Percentiles rank a stretch among this genome's conserved stretches.
Conservation (phyloP, 2,888 invertebrate genomes). For the Platerodrilus igneus region DNA sequence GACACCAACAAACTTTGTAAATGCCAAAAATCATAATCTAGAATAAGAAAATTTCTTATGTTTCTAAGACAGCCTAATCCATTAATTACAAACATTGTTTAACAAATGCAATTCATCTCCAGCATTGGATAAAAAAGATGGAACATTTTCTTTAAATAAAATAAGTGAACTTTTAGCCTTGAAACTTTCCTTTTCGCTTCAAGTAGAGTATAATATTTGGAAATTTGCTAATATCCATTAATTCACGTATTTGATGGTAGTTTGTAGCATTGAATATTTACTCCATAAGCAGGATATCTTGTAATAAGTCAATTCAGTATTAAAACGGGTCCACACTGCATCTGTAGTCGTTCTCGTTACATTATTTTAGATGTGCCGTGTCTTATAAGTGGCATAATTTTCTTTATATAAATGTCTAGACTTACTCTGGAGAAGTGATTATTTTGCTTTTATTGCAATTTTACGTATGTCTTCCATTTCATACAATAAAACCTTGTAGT, state of each 20-base stretch:
- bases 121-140: background rate
- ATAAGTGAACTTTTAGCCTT: background rate
- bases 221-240: constrained; percentile 3
- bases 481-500: no score
- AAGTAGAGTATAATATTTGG: background rate
- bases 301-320: background rate
- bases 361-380: no score
- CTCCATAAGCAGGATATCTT: background rate
- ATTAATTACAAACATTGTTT: constrained; percentile 6
- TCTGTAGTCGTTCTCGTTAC: constrained; percentile 2
- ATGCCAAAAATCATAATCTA: constrained; percentile 2
- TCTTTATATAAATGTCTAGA: no score
- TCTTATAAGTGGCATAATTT: no score
- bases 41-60: no score
- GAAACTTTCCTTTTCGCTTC: constrained; percentile 1
- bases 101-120: background rate
- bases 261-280: background rate
- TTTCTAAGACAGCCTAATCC: no score
- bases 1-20: background rate
- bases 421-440: no score
- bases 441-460: no score
- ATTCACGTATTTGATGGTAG: background rate
- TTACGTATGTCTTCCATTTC: no score
- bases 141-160: constrained; percentile 1
- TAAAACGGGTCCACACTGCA: background rate